Evolutionary conservation across 2,888 invertebrate genomes (phyloP).

Genomic region (Drosophila engyochracea): DNA sequence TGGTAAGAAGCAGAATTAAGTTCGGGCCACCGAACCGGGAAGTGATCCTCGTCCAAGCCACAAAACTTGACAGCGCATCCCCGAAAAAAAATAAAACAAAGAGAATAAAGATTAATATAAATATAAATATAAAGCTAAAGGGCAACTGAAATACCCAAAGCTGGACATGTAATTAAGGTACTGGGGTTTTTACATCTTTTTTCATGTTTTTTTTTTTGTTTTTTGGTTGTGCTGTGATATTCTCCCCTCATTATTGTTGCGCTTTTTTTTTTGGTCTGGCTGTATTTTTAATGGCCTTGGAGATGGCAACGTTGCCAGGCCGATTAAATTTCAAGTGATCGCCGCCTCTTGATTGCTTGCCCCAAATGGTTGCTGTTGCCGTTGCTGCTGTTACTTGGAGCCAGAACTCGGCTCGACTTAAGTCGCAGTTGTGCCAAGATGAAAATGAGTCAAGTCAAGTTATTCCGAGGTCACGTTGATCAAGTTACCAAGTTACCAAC

Average conservation of each 20-base stretch:
- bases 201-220: not conserved
- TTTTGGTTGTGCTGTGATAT: slow-evolving; percentile 4
- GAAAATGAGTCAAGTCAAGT: slow-evolving; percentile 62
- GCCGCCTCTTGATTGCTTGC: slow-evolving; percentile 44
- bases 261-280: slow-evolving; percentile 6
- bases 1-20: not conserved
- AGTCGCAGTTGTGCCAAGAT: slow-evolving; percentile 20
- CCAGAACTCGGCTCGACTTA: slow-evolving; percentile 41
- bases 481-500: slow-evolving; percentile 60
- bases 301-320: slow-evolving; percentile 42
- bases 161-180: slow-evolving; percentile 50
- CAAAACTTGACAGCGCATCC: slow-evolving; percentile 5
- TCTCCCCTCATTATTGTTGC: slow-evolving; percentile 28
- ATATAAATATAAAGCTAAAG: not conserved
- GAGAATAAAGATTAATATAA: not conserved
- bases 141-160: slow-evolving; percentile 14
- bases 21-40: slow-evolving; percentile 60
- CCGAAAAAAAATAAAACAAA: not conserved
- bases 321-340: slow-evolving; percentile 69
- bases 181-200: slow-evolving; percentile 30
- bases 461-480: slow-evolving; percentile 73
- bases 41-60: slow-evolving; percentile 22
- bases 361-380: slow-evolving; percentile 3
- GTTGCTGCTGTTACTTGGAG: not conserved
- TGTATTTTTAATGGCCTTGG: slow-evolving; percentile 43